Evolutionary conservation across 2,888 invertebrate genomes (phyloP), one percentile per base, ranked within the genome.

Genomic region (Drosophila acutilabella): DNA sequence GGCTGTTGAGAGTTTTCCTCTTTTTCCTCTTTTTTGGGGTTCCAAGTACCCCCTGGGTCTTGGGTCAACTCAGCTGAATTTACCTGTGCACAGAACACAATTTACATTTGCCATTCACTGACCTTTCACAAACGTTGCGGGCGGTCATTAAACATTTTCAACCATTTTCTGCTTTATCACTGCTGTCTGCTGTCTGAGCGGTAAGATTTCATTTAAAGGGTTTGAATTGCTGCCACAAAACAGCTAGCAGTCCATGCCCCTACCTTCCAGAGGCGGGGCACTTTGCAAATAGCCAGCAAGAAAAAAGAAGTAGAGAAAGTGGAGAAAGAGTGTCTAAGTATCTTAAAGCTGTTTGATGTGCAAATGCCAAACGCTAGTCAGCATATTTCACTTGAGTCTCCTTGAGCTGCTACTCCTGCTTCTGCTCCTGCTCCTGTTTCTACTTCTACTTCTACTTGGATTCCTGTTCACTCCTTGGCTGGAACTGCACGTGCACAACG

Each of bases 341-440:
- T 69, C 86, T 81, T 77, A 77, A 80, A 83, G 84, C 72, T 73
- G 83, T 86, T 88, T 74, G 74, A 77, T 82, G 80, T 88, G 83
- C 78, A 81, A 83, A 87, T 87, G 78, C 72, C 68, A 56, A 23
- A 11, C 4, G 56, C 20, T 20, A 82, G 74, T 85, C 85, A 89
- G 88, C 81, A 88, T 81, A 79, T 88, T 85, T 81, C 66, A 72
- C 50, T 18, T 48, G 61, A 69, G 54, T 54, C 50, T 42, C 48
- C 48, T 51, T 42, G 13, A 13, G 13, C 13, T 13, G 11, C 4
- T 0, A 13, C 11, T 16, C 30, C 30, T n/a, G 2, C 47, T 20
- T 1, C 13, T 1, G 0, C 47, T 14, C 14, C 47, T 23, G 48
- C 56, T 40, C 48, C 52, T 47, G 38, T 61, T 36, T 53, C 56